phyloP scores from a whole-genome alignment of 2,113 vertebrate genomes.

The Cathartes aura region DNA sequence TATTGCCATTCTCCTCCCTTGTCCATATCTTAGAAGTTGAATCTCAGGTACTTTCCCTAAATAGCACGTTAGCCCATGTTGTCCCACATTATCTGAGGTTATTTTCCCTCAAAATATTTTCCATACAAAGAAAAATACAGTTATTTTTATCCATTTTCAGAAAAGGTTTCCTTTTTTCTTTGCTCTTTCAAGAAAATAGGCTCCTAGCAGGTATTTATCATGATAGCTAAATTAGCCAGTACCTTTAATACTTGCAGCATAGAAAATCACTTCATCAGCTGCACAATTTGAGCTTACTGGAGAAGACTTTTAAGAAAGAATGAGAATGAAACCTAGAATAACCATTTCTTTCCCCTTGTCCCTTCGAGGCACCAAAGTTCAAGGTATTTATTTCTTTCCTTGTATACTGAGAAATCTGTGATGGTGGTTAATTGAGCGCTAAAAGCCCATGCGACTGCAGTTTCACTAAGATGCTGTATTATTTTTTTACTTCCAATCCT shows the following conservation, averaged over 20 bases:
- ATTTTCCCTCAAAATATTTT: slow-evolving; percentile 45
- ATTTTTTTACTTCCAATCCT: slow-evolving; percentile 1
- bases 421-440: slow-evolving; percentile 40
- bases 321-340: slow-evolving; percentile 39
- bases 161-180: slow-evolving; percentile 9
- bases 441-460: neutral
- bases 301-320: slow-evolving; percentile 44
- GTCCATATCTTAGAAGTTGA: neutral
- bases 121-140: slow-evolving; percentile 9
- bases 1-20: neutral
- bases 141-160: slow-evolving; percentile 19
- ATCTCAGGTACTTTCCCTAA: neutral
- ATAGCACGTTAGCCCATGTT: neutral
- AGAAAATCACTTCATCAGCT: slow-evolving; percentile 60
- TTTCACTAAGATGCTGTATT: slow-evolving; percentile 6
- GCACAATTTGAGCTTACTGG: slow-evolving; percentile 27
- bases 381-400: slow-evolving; percentile 41
- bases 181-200: slow-evolving; percentile 28
- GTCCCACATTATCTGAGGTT: neutral
- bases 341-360: slow-evolving; percentile 40
- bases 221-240: slow-evolving; percentile 57
- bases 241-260: slow-evolving; percentile 18
- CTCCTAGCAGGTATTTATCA: slow-evolving; percentile 47
- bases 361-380: slow-evolving; percentile 25
- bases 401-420: neutral